Evolutionary conservation across 2,888 invertebrate genomes (phyloP), one percentile per base, ranked within the genome.

Genomic region (Drosophila nr. perissopoda): DNA sequence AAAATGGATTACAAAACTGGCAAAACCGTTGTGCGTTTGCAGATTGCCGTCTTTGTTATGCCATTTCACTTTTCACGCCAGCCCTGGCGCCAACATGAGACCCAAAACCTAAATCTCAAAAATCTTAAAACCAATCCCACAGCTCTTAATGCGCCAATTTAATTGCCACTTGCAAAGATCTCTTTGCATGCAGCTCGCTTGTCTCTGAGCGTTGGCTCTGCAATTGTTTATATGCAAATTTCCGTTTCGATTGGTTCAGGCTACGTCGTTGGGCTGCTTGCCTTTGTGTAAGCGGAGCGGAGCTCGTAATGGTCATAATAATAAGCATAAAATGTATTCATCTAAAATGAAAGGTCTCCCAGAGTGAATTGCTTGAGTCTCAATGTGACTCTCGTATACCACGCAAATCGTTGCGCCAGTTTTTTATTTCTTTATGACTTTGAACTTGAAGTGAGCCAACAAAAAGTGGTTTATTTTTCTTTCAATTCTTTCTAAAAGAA

Each of bases 141-240:
- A 40, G n/a, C 59, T 51, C 63, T 76, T 84, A 89, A 83, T 84
- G 89, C 76, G 85, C 73, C 88, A 89, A 84, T 87, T 89, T 89
- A 89, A 87, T 69, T 81, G 84, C 84, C 78, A 33, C 42, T 31
- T 49, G 57, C 42, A 29, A 48, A 68, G 76, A 65, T 64, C 68
- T 48, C 56, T 33, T 33, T 34, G 48, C 38, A 53, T 33, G 48
- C 57, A 38, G 13, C 56, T 38, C 38, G 29, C 40, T 21, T 27
- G 31, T 33, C 36, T 25, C 7, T 25, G 13, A 52, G 61, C 42
- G 34, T 51, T 52, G 53, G 13, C 36, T 54, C 57, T 77, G 71
- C 84, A 89, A 84, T 87, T 89, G 90, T 84, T 59, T 84, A 57
- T 75, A 84, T 84, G 84, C 77, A 82, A 89, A 84, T 84, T 71